Evolutionary conservation across 2,113 vertebrate genomes (phyloP).

Genomic region (Orcinus orca): DNA sequence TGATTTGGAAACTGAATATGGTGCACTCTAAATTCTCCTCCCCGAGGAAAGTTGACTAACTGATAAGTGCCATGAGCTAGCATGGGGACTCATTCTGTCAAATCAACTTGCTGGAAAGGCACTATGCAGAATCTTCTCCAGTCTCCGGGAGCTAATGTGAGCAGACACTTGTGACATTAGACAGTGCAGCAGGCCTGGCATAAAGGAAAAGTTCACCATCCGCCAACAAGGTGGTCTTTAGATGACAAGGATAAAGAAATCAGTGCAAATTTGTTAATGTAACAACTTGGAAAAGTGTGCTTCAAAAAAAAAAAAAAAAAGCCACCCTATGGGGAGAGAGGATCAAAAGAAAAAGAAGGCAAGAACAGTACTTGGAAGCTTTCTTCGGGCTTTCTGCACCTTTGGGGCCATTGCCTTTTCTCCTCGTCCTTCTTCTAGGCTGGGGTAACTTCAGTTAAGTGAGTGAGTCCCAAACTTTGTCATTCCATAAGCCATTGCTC

Average conservation of each 20-base stretch:
- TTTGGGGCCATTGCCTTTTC: not conserved
- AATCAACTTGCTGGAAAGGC: constrained; percentile 88
- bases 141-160: constrained; percentile 87
- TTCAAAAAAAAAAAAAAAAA: constrained; percentile 83
- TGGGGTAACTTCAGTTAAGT: not conserved
- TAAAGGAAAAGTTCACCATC: constrained; percentile 85
- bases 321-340: constrained; percentile 81
- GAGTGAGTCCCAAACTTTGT: not conserved
- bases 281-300: constrained; percentile 88
- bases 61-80: constrained; percentile 91
- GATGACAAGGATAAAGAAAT: constrained; percentile 87
- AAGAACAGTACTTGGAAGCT: not conserved
- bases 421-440: not conserved
- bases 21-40: constrained; percentile 88
- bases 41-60: constrained; percentile 87
- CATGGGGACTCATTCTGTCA: constrained; percentile 88
- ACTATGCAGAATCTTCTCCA: constrained; percentile 85
- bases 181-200: constrained; percentile 86
- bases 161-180: constrained; percentile 93
- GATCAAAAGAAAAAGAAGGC: constrained; percentile 80
- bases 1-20: constrained; percentile 88
- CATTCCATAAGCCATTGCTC: not conserved
- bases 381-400: not conserved
- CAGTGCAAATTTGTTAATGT: constrained; percentile 90
- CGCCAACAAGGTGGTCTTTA: constrained; percentile 86